Conservation (phyloP, 2,888 invertebrate species). For the Erpobdella octoculata region DNA sequence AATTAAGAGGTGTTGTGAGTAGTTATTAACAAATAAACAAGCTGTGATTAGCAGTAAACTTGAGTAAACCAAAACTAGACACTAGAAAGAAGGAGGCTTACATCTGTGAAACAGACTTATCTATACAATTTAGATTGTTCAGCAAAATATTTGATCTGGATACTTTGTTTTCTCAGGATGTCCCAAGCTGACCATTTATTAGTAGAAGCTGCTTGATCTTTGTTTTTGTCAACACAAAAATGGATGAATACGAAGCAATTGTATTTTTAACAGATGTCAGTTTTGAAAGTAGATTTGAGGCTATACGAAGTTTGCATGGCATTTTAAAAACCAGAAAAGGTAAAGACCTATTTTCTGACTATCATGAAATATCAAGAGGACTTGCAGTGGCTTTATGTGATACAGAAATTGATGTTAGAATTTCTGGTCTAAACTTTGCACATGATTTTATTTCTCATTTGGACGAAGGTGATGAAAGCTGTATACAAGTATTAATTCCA, state of each 20-base stretch:
- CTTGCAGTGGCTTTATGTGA: conserved; percentile 18
- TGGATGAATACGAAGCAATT: conserved; percentile 27
- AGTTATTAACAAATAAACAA: too few species aligned
- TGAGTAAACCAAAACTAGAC: too few species aligned
- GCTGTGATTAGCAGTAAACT: too few species aligned
- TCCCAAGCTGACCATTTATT: background rate
- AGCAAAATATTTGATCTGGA: too few species aligned
- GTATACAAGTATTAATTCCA: conserved; percentile 18
- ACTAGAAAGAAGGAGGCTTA: too few species aligned
- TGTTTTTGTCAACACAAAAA: background rate
- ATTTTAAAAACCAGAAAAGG: conserved; percentile 14
- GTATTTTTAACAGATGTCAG: conserved; percentile 24
- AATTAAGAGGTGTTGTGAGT: too few species aligned
- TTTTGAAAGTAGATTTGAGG: conserved; percentile 19
- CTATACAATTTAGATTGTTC: too few species aligned
- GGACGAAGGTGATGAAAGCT: conserved; percentile 10
- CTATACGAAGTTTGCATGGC: conserved; percentile 9
- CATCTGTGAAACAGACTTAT: too few species aligned
- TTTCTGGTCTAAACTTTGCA: conserved; percentile 11
- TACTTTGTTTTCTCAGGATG: too few species aligned
- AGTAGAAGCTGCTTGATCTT: background rate
- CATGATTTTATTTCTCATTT: conserved; percentile 17
- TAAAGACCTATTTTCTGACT: conserved; percentile 17
- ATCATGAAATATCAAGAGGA: conserved; percentile 15
- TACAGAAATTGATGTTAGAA: conserved; percentile 25